These are phyloP conservation scores for Ciconia boyciana DNA, from an alignment of 2,113 vertebrate species.

Conservation along the genomic window DNA sequence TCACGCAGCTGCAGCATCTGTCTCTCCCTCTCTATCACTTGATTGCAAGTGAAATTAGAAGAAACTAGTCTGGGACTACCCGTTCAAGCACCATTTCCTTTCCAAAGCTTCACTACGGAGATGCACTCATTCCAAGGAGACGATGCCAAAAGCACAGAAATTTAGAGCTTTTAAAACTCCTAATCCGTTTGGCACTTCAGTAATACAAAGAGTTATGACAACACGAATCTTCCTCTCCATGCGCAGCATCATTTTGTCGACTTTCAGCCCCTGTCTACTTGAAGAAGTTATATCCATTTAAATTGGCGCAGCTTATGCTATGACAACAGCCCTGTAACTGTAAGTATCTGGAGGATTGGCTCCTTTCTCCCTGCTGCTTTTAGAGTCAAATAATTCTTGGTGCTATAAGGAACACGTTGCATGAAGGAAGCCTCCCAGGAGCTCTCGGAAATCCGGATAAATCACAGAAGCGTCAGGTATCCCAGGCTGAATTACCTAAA, in stretches of 20 bases:
- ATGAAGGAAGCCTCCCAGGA: background rate
- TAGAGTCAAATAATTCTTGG: background rate
- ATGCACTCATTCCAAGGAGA: background rate
- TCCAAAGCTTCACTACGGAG: background rate
- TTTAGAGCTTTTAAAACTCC: constrained; percentile 17
- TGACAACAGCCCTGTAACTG: background rate
- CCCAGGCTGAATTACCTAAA: background rate
- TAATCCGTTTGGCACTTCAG: constrained; percentile 4
- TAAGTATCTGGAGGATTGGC: background rate
- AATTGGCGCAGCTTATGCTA: background rate
- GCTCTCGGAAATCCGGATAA: background rate
- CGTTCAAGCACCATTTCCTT: constrained; percentile 14
- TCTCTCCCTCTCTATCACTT: constrained; percentile 27
- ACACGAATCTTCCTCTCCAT: background rate
- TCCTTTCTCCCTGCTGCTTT: background rate
- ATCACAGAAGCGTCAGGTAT: background rate
- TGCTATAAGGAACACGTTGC: background rate
- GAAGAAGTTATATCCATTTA: background rate
- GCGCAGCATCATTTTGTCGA: accelerated
- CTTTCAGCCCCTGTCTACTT: background rate
- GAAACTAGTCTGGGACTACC: constrained; percentile 37
- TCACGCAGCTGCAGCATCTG: constrained; percentile 63
- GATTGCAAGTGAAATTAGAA: constrained; percentile 43
- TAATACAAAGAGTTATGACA: background rate
- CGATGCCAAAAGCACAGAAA: background rate